phyloP scores from a whole-genome alignment of 2,113 vertebrate species.

The Theristicus caerulescens region DNA sequence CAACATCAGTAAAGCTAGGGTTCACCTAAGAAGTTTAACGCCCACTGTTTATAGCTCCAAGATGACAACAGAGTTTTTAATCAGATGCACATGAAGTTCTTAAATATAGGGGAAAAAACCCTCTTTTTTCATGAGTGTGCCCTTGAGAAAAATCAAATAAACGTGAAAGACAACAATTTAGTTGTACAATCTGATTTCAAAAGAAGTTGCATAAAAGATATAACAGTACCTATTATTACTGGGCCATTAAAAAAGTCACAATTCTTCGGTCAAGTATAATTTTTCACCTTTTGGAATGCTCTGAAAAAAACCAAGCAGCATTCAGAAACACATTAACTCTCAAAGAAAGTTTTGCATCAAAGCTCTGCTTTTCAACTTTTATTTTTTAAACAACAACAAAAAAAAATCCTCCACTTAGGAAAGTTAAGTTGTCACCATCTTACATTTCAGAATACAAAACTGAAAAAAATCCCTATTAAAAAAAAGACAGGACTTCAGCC shows the following conservation, averaged over 20 bases:
- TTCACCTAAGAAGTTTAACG: neutral
- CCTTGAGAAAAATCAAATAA: neutral
- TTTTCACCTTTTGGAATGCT: neutral
- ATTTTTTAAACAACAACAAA: constrained; percentile 48
- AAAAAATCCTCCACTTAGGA: constrained; percentile 42
- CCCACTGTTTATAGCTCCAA: neutral
- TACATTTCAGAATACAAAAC: constrained; percentile 67
- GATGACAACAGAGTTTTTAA: neutral
- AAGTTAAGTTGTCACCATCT: constrained; percentile 37
- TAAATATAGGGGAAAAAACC: neutral
- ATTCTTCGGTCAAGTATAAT: neutral
- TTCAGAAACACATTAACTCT: neutral
- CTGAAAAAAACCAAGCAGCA: neutral
- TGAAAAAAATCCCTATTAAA: constrained; percentile 57
- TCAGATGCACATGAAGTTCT: neutral
- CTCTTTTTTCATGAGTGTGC: neutral
- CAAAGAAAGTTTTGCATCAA: constrained; percentile 36
- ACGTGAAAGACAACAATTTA: neutral
- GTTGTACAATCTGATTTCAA: neutral
- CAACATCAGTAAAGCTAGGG: neutral
- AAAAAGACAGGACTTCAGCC: constrained; percentile 57
- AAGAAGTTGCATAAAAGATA: neutral
- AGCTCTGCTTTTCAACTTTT: constrained; percentile 60
- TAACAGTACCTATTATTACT: neutral
- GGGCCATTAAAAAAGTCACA: neutral